A percentile compares a stretch with the other conserved stretches of the same genome.
These are phyloP conservation scores for Hypsibius dujardini DNA, from an alignment of 1,140 invertebrate species.

Conservation along the genomic window DNA sequence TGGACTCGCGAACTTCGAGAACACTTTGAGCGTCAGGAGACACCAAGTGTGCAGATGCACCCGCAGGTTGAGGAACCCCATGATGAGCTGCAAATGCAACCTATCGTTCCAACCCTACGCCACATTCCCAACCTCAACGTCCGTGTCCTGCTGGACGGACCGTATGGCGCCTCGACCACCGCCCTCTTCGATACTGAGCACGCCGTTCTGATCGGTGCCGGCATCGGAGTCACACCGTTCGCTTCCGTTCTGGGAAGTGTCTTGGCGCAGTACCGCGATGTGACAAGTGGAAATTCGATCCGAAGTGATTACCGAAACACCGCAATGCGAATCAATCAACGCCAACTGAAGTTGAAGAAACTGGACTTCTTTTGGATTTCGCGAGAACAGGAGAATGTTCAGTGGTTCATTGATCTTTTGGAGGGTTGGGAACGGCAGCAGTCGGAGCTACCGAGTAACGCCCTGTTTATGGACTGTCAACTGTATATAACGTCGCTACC, in stretches of 20 bases:
- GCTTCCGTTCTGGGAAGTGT: not conserved
- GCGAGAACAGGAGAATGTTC: slow-evolving; percentile 81
- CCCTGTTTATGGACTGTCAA: no score
- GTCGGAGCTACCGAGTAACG: slow-evolving; percentile 37
- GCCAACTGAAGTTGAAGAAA: slow-evolving; percentile 36
- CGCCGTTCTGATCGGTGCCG: slow-evolving; percentile 26
- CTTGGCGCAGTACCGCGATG: not conserved
- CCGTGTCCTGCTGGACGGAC: slow-evolving; percentile 76
- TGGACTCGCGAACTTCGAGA: slow-evolving; percentile 78
- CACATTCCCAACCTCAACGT: slow-evolving; percentile 20
- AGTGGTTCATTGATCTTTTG: slow-evolving; percentile 87
- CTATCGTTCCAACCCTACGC: not conserved
- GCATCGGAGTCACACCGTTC: not conserved
- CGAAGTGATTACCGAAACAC: not conserved
- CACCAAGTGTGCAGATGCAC: not conserved
- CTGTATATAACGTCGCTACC: no score
- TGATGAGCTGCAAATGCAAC: not conserved
- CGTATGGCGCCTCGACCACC: slow-evolving; percentile 80
- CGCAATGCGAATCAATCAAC: not conserved
- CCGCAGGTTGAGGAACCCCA: not conserved
- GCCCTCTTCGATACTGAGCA: slow-evolving; percentile 58
- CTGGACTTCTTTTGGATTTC: slow-evolving; percentile 98
- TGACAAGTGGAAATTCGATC: not conserved
- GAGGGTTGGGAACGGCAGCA: slow-evolving; percentile 84
- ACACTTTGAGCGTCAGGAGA: slow-evolving; percentile 54